These are phyloP conservation scores for Halcyon senegalensis DNA, from an alignment of 2,113 vertebrate genomes.

Conservation along the genomic window DNA sequence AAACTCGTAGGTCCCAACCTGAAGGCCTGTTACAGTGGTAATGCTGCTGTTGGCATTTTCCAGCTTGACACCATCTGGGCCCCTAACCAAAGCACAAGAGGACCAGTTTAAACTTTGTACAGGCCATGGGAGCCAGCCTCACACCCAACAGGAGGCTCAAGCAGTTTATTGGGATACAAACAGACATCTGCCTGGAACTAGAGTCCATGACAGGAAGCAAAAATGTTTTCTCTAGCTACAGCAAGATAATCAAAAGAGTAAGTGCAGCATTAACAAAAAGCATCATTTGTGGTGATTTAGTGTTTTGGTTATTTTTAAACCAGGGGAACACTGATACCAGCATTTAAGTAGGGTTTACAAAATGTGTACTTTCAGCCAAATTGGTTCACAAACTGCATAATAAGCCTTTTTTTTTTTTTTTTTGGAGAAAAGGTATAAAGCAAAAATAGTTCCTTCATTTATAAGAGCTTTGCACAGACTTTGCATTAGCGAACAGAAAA, in stretches of 20 bases:
- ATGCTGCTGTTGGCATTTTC: constrained; percentile 88
- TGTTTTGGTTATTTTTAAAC: not conserved
- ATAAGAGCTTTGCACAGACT: not conserved
- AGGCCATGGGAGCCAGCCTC: not conserved
- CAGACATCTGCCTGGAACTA: not conserved
- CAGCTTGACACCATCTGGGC: constrained; percentile 90
- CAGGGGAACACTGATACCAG: not conserved
- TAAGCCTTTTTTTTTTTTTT: not conserved
- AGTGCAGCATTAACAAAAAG: not conserved
- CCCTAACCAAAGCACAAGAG: constrained; percentile 75
- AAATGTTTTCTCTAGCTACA: not conserved
- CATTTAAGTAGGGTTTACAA: not conserved
- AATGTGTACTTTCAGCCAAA: not conserved
- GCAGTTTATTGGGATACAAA: not conserved
- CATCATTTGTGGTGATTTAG: not conserved
- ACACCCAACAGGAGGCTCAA: not conserved
- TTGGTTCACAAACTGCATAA: not conserved
- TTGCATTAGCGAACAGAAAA: not conserved
- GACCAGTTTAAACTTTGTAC: not conserved
- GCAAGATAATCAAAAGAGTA: not conserved
- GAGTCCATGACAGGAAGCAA: not conserved
- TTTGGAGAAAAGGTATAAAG: not conserved
- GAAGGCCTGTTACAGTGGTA: constrained; percentile 90
- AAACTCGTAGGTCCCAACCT: constrained; percentile 90
- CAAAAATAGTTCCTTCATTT: not conserved